A percentile compares a stretch with the other conserved stretches of the same genome.
Conservation (phyloP, 2,113 vertebrate genomes). For the Poecile atricapillus region DNA sequence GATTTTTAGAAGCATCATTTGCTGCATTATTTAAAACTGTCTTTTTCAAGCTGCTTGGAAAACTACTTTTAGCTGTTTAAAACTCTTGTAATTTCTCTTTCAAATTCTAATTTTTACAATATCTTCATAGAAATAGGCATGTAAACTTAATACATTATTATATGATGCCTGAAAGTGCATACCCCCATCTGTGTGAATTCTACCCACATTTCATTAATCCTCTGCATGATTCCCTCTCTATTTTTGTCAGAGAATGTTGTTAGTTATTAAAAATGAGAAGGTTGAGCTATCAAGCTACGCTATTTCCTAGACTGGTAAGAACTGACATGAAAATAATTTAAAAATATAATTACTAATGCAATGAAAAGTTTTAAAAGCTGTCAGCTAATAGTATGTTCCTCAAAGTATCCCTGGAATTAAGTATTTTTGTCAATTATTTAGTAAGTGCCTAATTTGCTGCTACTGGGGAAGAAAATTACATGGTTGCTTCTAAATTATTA, state of each 20-base stretch:
- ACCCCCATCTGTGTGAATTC: background rate
- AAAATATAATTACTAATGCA: conserved; percentile 20
- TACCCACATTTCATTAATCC: background rate
- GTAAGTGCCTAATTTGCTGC: conserved; percentile 76
- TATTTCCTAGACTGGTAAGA: background rate
- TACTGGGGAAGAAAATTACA: conserved; percentile 72
- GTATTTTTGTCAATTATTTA: conserved; percentile 76
- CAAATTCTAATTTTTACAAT: background rate
- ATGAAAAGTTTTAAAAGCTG: conserved; percentile 55
- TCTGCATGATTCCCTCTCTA: background rate
- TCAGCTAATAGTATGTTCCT: conserved; percentile 51
- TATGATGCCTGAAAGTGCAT: background rate
- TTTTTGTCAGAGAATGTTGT: background rate
- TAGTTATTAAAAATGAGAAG: background rate
- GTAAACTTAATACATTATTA: background rate
- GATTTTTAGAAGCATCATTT: background rate
- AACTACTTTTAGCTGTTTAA: background rate
- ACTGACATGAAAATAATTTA: background rate
- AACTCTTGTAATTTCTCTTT: background rate
- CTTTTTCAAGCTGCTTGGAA: background rate
- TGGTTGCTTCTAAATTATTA: conserved; percentile 75
- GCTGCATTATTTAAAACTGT: background rate
- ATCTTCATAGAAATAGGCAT: background rate
- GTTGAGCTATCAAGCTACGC: background rate
- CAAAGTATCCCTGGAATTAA: conserved; percentile 69